Conservation (phyloP, 1,140 invertebrate genomes). For the Charaxes varanes region DNA sequence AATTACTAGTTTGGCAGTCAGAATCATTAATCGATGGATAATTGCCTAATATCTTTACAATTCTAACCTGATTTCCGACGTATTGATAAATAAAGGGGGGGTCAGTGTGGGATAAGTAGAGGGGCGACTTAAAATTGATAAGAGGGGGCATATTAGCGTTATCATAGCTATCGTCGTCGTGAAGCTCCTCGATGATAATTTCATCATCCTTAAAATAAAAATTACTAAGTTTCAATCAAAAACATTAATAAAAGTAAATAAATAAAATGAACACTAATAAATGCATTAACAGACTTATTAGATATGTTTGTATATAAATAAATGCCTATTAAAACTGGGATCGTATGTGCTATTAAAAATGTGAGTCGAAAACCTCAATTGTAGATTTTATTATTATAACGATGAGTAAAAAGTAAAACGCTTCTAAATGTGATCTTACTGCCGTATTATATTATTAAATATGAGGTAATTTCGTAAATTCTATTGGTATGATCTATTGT, state of each 20-base stretch:
- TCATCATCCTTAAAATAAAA: conserved; percentile 74
- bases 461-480: conserved; percentile 3
- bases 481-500: conserved; percentile 1
- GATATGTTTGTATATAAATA: conserved; percentile 1
- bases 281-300: conserved; percentile 47
- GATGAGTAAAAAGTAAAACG: too few relatives aligned
- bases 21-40: conserved; percentile 27
- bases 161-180: conserved; percentile 59
- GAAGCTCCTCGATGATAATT: conserved; percentile 70
- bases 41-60: conserved; percentile 57
- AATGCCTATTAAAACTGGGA: too few relatives aligned
- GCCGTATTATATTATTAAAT: not conserved
- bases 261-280: conserved; percentile 42
- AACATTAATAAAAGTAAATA: conserved; percentile 23
- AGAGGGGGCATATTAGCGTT: conserved; percentile 62
- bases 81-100: conserved; percentile 68
- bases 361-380: too few relatives aligned
- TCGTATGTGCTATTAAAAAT: too few relatives aligned
- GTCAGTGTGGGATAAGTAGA: conserved; percentile 57
- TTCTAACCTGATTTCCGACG: conserved; percentile 59
- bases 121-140: conserved; percentile 39
- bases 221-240: conserved; percentile 58
- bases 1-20: conserved; percentile 30
- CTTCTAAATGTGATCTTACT: conserved; percentile 3
- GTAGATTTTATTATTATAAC: too few relatives aligned